phyloP scores from a whole-genome alignment of 2,888 invertebrate species.

The Ormia ochracea region DNA sequence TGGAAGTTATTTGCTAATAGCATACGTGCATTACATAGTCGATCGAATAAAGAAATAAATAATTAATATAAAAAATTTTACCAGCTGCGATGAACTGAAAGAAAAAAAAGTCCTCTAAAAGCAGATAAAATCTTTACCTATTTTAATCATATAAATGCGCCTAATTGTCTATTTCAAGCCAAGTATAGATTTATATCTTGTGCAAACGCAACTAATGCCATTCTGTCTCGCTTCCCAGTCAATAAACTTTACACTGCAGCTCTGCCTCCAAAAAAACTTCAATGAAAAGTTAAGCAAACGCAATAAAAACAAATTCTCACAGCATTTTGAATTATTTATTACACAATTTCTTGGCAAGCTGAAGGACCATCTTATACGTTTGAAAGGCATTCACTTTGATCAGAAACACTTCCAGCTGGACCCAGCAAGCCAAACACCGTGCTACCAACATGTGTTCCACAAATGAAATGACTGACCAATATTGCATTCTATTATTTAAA shows the following conservation, averaged over 20 bases:
- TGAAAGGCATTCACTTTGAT: conserved; percentile 8
- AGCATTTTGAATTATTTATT: conserved; percentile 10
- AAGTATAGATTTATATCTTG: conserved; percentile 31
- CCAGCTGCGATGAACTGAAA: too few relatives aligned
- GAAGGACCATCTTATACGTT: not conserved
- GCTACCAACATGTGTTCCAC: too few relatives aligned
- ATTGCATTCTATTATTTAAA: conserved; percentile 35
- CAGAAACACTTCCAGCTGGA: not conserved
- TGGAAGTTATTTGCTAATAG: too few relatives aligned
- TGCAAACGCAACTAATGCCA: not conserved
- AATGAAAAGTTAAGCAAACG: not conserved
- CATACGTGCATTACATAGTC: too few relatives aligned
- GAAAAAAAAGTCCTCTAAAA: too few relatives aligned
- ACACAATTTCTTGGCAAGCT: conserved; percentile 40
- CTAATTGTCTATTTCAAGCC: not conserved
- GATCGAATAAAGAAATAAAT: too few relatives aligned
- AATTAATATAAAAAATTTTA: too few relatives aligned
- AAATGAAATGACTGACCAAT: not conserved
- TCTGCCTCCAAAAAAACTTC: not conserved
- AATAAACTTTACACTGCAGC: conserved; percentile 7
- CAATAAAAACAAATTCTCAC: not conserved
- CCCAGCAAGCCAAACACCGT: not conserved
- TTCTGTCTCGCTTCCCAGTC: not conserved
- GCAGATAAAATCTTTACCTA: not conserved
- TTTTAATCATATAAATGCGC: not conserved